These are phyloP conservation scores for Loris lydekkerianus DNA, from an alignment of 2,797 vertebrate genomes.

Conservation along the genomic window DNA sequence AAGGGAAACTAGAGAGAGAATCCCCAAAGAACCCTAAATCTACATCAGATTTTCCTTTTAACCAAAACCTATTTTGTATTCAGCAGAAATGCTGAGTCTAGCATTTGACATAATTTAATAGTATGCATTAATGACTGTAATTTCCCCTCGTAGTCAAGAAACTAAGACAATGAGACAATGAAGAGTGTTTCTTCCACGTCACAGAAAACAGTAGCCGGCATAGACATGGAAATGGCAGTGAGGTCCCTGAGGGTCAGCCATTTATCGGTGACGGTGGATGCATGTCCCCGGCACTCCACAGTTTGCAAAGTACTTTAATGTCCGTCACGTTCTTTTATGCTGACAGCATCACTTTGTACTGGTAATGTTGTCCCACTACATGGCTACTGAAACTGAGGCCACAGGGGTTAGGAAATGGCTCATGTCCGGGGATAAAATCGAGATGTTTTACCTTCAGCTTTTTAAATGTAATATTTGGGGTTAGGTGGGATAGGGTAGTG, in stretches of 20 bases:
- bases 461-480: background rate
- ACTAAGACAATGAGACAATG: constrained; percentile 66
- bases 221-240: background rate
- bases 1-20: background rate
- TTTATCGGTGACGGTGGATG: background rate
- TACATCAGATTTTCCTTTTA: constrained; percentile 54
- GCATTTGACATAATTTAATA: constrained; percentile 73
- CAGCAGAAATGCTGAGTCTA: constrained; percentile 58
- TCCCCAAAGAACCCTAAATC: background rate
- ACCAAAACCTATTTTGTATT: constrained; percentile 66
- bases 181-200: constrained; percentile 18
- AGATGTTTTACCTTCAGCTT: background rate
- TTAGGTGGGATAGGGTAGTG: background rate
- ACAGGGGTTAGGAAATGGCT: background rate
- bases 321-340: background rate
- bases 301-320: background rate
- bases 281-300: background rate
- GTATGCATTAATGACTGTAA: constrained; percentile 69
- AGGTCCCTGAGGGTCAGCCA: background rate
- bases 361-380: background rate
- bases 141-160: constrained; percentile 67
- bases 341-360: background rate
- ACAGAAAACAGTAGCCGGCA: constrained; percentile 32
- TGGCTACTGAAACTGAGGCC: background rate
- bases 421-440: background rate